These are phyloP conservation scores for Caenorhabditis wallacei DNA, from an alignment of 2,888 invertebrate species.

Conservation along the genomic window DNA sequence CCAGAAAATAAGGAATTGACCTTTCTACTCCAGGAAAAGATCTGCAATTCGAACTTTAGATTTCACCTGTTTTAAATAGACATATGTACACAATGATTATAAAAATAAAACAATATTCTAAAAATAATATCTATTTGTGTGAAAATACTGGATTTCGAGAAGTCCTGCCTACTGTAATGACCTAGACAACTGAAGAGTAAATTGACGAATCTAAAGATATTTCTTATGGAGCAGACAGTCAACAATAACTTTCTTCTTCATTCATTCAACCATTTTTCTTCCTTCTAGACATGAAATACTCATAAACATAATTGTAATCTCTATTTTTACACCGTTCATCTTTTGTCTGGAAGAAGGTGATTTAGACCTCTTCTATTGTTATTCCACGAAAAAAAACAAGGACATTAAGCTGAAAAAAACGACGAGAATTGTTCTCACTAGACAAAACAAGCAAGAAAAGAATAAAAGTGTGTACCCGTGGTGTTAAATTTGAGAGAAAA, in stretches of 20 bases:
- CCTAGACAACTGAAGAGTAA: not conserved
- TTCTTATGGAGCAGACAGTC: not conserved
- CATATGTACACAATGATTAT: too few species aligned
- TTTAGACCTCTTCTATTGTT: constrained; percentile 4
- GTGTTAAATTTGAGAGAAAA: not conserved
- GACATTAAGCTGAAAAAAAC: not conserved
- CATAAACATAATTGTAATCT: not conserved
- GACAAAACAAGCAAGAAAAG: constrained; percentile 2
- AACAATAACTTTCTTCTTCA: not conserved
- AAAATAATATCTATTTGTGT: too few species aligned
- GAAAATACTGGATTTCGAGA: too few species aligned
- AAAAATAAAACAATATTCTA: too few species aligned
- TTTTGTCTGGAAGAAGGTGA: not conserved
- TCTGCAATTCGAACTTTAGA: too few species aligned
- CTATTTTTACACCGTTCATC: not conserved
- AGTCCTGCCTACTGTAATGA: not conserved
- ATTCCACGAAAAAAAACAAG: constrained; percentile 4
- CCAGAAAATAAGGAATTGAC: too few species aligned
- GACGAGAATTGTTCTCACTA: not conserved
- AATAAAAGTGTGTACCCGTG: constrained; percentile 3
- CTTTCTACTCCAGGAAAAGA: too few species aligned
- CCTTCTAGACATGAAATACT: not conserved
- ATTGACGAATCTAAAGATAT: not conserved
- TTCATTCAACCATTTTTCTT: too few species aligned
- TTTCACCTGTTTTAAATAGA: too few species aligned